phyloP scores from a whole-genome alignment of 2,113 vertebrate genomes.

The Girardinichthys multiradiatus region DNA sequence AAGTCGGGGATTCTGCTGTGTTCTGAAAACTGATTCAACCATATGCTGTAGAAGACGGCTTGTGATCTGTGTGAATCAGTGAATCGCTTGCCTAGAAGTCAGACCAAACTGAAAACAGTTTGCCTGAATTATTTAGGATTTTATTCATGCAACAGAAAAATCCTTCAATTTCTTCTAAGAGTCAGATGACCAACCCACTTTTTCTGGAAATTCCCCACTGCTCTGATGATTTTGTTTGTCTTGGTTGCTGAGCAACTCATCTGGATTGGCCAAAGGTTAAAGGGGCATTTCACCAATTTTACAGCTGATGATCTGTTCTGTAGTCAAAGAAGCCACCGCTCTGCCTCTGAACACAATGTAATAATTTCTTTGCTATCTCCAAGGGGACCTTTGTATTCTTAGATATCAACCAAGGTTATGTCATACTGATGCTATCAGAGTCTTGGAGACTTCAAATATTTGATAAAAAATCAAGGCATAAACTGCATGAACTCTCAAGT shows the following conservation, averaged over 20 bases:
- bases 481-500: background rate
- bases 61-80: background rate
- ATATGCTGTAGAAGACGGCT: background rate
- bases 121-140: background rate
- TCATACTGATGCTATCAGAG: background rate
- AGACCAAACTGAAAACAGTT: background rate
- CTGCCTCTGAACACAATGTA: background rate
- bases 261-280: background rate
- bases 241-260: constrained; percentile 1
- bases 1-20: background rate
- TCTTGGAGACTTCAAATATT: background rate
- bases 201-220: background rate
- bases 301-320: background rate
- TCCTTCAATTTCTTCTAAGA: background rate
- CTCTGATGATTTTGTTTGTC: background rate
- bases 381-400: constrained; percentile 1
- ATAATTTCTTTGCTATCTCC: background rate
- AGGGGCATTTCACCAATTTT: background rate
- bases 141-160: background rate
- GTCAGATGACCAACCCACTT: background rate
- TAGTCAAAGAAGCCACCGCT: background rate
- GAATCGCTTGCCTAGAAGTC: background rate
- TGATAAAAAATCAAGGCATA: background rate
- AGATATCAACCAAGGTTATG: background rate
- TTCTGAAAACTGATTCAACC: background rate